phyloP scores from a whole-genome alignment of 2,888 invertebrate species.

The Villa cingulata region DNA sequence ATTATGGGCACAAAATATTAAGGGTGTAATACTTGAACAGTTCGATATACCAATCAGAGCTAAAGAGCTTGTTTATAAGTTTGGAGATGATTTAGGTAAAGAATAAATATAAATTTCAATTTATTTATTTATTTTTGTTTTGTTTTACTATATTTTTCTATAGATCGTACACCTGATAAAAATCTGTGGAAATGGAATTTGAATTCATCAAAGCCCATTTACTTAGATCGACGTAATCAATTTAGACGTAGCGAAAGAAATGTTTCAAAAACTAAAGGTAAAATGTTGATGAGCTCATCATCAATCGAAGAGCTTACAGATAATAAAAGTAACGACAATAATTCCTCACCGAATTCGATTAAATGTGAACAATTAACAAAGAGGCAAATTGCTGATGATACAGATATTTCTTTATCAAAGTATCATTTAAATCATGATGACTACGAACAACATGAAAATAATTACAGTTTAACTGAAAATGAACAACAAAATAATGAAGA shows the following conservation, averaged over 20 bases:
- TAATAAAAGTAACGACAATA: slow-evolving; percentile 9
- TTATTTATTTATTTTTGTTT: too few relatives aligned
- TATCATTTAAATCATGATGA: not conserved
- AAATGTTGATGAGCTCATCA: slow-evolving; percentile 29
- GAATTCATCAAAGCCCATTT: slow-evolving; percentile 75
- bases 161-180: slow-evolving; percentile 35
- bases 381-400: slow-evolving; percentile 29
- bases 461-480: too few relatives aligned
- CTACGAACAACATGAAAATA: not conserved
- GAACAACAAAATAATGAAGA: not conserved
- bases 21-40: slow-evolving; percentile 82
- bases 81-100: slow-evolving; percentile 42
- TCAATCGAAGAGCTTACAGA: slow-evolving; percentile 31
- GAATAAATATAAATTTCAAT: too few relatives aligned
- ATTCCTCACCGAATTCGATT: not conserved
- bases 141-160: not conserved
- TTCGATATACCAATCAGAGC: slow-evolving; percentile 94
- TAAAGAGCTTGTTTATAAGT: slow-evolving; percentile 68
- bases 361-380: slow-evolving; percentile 3
- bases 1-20: slow-evolving; percentile 36
- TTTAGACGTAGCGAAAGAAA: slow-evolving; percentile 47
- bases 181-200: slow-evolving; percentile 36
- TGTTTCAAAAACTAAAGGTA: slow-evolving; percentile 33
- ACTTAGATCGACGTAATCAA: slow-evolving; percentile 70
- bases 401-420: slow-evolving; percentile 23